Evolutionary conservation across 92 coral and sea anemone genomes (phyloP).

Genomic region (Plumapathes pennacea): DNA sequence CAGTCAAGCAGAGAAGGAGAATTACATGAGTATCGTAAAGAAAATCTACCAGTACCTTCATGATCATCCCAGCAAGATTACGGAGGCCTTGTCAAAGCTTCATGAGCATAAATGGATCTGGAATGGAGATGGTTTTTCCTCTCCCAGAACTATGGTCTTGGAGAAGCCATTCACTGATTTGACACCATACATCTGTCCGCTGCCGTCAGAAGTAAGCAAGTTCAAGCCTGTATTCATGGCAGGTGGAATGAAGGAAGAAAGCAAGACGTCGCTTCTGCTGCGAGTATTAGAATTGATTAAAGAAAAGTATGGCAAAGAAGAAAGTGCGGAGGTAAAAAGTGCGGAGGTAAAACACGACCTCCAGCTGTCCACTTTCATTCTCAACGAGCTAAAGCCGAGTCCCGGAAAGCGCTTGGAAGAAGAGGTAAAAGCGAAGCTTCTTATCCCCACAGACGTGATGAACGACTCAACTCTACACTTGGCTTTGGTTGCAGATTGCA

Average conservation of each 20-base stretch:
- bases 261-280: slow-evolving; percentile 16
- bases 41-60: slow-evolving; percentile 34
- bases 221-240: slow-evolving; percentile 6
- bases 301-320: slow-evolving; percentile 1
- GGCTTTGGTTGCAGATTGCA: slow-evolving; percentile 45
- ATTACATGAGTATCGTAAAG: slow-evolving; percentile 12
- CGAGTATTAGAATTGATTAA: slow-evolving; percentile 14
- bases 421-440: too few relatives aligned
- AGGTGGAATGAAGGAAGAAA: slow-evolving; percentile 22
- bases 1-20: slow-evolving; percentile 30
- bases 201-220: slow-evolving; percentile 20
- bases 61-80: slow-evolving; percentile 1
- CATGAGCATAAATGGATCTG: slow-evolving; percentile 47
- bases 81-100: slow-evolving; percentile 11
- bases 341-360: slow-evolving; percentile 43
- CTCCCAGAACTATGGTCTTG: slow-evolving; percentile 24
- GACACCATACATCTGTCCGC: slow-evolving; percentile 32
- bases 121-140: slow-evolving; percentile 63
- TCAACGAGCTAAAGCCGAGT: slow-evolving; percentile 22
- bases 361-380: slow-evolving; percentile 26
- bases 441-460: slow-evolving; percentile 46
- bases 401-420: not conserved
- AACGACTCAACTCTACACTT: slow-evolving; percentile 19
- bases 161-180: slow-evolving; percentile 41
- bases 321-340: too few relatives aligned